Evolutionary conservation across 2,797 vertebrate species (phyloP).

Genomic region (Mormyrus hasselquistii): DNA sequence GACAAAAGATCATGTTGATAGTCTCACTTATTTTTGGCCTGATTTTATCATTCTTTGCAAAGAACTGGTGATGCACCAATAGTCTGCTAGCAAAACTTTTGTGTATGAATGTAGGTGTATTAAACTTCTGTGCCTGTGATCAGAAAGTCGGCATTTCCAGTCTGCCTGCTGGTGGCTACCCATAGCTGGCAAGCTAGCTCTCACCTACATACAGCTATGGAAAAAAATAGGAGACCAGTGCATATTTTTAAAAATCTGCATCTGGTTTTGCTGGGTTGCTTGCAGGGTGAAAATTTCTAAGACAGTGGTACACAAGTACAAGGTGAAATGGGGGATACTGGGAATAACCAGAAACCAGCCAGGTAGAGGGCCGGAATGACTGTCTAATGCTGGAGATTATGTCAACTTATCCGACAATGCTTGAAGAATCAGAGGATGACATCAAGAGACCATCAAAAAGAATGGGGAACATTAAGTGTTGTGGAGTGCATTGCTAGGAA

Average conservation of each 20-base stretch:
- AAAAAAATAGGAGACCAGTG: background rate
- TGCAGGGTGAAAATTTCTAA: background rate
- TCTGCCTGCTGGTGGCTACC: background rate
- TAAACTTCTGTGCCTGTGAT: background rate
- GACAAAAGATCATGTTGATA: background rate
- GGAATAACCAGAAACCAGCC: background rate
- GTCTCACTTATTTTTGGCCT: background rate
- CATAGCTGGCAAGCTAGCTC: background rate
- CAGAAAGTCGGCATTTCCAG: background rate
- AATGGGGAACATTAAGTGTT: background rate
- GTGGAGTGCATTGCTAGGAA: background rate
- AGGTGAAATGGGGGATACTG: background rate
- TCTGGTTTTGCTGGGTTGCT: background rate
- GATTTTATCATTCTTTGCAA: background rate
- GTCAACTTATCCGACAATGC: background rate
- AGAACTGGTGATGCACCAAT: background rate
- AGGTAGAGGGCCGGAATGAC: background rate
- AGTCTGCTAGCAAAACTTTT: background rate
- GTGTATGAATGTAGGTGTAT: background rate
- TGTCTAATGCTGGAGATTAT: background rate
- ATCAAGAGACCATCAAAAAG: background rate
- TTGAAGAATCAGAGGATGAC: background rate
- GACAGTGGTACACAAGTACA: background rate
- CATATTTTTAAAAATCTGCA: background rate
- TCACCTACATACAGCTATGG: background rate